A percentile compares a stretch with the other conserved stretches of the same genome.
Conservation (phyloP, 2,888 invertebrate species). For the Chironomus riparius region DNA sequence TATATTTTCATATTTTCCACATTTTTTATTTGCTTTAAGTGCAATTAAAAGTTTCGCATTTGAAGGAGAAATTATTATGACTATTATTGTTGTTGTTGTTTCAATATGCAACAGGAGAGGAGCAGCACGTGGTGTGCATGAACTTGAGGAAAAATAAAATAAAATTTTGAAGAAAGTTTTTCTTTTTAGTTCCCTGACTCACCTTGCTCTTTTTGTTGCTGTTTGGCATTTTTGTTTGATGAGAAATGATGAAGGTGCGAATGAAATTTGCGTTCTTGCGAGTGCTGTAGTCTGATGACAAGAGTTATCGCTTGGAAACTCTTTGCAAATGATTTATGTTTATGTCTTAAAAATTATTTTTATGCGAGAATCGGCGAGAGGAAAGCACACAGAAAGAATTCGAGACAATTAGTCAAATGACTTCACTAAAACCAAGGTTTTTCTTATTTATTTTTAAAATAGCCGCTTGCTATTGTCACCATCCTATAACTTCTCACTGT, state of each 20-base stretch:
- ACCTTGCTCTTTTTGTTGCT: neutral
- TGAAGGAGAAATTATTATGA: neutral
- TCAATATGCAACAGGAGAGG: neutral
- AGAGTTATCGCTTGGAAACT: too few species aligned
- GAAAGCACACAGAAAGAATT: neutral
- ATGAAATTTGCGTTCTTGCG: too few species aligned
- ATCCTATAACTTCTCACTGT: neutral
- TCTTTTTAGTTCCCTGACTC: neutral
- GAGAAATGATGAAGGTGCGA: too few species aligned
- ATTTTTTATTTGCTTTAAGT: neutral
- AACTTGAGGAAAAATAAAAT: neutral
- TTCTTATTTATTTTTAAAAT: neutral
- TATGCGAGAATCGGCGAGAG: too few species aligned
- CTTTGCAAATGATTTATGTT: too few species aligned
- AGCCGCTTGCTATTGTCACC: neutral
- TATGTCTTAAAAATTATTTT: too few species aligned
- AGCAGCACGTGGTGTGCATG: neutral
- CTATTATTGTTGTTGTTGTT: neutral
- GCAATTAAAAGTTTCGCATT: neutral
- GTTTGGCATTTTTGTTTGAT: neutral
- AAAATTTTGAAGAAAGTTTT: neutral
- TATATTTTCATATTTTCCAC: too few species aligned
- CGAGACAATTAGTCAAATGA: neutral
- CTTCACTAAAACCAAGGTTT: neutral
- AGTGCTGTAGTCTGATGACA: too few species aligned